Percentiles rank a stretch among this genome's conserved stretches.
phyloP scores from a whole-genome alignment of 2,797 vertebrate species.

The Knipowitschia caucasica region DNA sequence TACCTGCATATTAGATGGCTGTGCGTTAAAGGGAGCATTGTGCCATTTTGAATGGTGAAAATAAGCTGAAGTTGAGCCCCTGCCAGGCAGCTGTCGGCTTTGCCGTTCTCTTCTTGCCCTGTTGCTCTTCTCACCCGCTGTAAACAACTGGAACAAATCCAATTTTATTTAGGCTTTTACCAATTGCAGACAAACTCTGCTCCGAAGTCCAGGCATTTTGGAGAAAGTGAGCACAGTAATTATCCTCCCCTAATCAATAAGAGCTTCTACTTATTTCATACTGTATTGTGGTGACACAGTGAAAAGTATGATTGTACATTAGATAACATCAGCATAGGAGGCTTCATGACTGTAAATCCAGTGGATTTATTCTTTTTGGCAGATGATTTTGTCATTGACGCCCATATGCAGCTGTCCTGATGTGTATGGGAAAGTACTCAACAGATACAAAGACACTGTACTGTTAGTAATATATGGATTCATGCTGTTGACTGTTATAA shows the following conservation, averaged over 20 bases:
- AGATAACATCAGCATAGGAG: slow-evolving; percentile 25
- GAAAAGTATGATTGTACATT: slow-evolving; percentile 23
- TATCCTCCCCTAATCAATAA: slow-evolving; percentile 58
- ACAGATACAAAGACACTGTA: slow-evolving; percentile 7
- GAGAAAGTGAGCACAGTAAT: slow-evolving; percentile 56
- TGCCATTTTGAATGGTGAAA: slow-evolving; percentile 74
- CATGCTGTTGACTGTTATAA: background rate
- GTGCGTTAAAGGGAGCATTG: slow-evolving; percentile 74
- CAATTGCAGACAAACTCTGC: slow-evolving; percentile 70
- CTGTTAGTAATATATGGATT: background rate
- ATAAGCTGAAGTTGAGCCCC: slow-evolving; percentile 77
- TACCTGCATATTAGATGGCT: slow-evolving; percentile 74
- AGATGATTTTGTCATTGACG: slow-evolving; percentile 20
- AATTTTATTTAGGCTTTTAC: slow-evolving; percentile 78
- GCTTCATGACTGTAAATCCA: slow-evolving; percentile 18
- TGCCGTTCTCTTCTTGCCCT: slow-evolving; percentile 71
- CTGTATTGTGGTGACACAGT: slow-evolving; percentile 32
- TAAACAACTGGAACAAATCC: slow-evolving; percentile 83
- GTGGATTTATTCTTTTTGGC: slow-evolving; percentile 23
- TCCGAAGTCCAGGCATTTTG: slow-evolving; percentile 61
- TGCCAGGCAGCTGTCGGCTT: slow-evolving; percentile 81
- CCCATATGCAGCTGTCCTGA: slow-evolving; percentile 20
- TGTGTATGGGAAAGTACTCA: slow-evolving; percentile 8
- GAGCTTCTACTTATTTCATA: slow-evolving; percentile 27
- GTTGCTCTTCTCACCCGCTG: slow-evolving; percentile 74